Evolutionary conservation across 2,797 vertebrate genomes (phyloP), one percentile per base, ranked within the genome.

Genomic region (Helostoma temminkii): DNA sequence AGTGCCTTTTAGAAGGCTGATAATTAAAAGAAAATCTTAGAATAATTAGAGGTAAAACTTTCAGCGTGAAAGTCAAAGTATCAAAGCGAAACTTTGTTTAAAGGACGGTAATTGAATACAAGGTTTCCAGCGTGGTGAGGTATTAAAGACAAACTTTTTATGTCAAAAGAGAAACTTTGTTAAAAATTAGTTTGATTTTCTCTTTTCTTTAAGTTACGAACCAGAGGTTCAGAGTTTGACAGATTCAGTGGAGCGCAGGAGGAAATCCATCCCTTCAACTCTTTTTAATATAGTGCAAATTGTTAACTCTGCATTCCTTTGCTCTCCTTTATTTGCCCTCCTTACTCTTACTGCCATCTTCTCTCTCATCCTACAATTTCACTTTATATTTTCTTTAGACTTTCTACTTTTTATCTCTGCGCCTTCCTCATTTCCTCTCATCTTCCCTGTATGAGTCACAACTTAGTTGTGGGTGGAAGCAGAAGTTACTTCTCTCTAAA

Each of bases 181-280:
- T 37, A 34, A 53, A 73, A 52, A 74, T 68, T 47, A 73, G 74
- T 64, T 43, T 1, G 49, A 59, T 34, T 50, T 67, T 34, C 34
- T 43, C 46, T 3, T 37, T 30, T 37, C 32, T 25, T 10, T 21
- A 65, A 66, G 81, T 66, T 41, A 7, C 53, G 41, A 36, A 42
- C 36, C 11, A 55, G 81, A 63, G 55, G 49, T 64, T 71, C 39
- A n/a, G 66, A 81, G 43, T 83, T 67, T 72, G 84, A 87, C 81
- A 68, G 76, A 79, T 80, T 82, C 78, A 85, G 11, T 65, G 78
- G 60, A 87, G 83, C 63, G 19, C 15, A 16, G 56, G 54, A 56
- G 30, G n/a, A 74, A 82, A 76, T 68, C 65, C 74, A 53, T 74
- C 58, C 67, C 59, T 60, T 45, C 66, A 42, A 10, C 70, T 81